phyloP scores from a whole-genome alignment of 30 jellyfish, hydroid and myxozoan genomes.

The Aurelia aurita complex sp. Pacific region DNA sequence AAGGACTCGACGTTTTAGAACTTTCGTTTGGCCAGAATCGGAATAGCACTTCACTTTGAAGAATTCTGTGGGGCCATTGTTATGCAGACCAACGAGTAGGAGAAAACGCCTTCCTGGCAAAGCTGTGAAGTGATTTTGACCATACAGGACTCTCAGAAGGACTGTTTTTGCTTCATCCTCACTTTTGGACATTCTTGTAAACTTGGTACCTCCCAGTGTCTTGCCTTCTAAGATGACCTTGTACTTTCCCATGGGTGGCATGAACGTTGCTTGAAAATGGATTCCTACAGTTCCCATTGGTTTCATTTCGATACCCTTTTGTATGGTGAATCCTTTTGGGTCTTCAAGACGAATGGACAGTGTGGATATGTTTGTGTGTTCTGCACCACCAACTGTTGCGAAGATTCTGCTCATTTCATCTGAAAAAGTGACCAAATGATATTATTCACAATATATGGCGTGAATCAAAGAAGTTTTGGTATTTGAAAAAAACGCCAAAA shows the following conservation, averaged over 20 bases:
- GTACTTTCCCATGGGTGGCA: conserved; percentile 46
- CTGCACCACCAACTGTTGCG: conserved; percentile 56
- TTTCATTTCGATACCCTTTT: conserved; percentile 33
- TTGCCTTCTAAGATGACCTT: conserved; percentile 52
- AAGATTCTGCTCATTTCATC: conserved; percentile 41
- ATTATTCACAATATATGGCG: not conserved
- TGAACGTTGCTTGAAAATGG: conserved; percentile 44
- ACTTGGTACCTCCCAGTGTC: conserved; percentile 50
- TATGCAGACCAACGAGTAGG: conserved; percentile 53
- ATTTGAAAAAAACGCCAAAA: no score
- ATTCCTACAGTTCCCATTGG: conserved; percentile 38
- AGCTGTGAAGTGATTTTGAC: conserved; percentile 61
- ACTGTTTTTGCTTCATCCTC: conserved; percentile 52
- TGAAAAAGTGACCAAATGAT: not conserved
- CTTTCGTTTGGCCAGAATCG: conserved; percentile 31
- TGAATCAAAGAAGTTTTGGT: no score
- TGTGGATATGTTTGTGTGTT: conserved; percentile 38
- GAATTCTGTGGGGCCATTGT: conserved; percentile 48
- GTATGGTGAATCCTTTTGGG: conserved; percentile 46
- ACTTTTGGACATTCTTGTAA: conserved; percentile 51
- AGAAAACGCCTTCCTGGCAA: conserved; percentile 42
- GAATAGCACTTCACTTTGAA: conserved; percentile 48
- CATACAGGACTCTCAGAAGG: conserved; percentile 44
- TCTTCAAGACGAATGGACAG: conserved; percentile 40
- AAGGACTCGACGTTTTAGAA: conserved; percentile 35